Evolutionary conservation across 2,888 invertebrate genomes (phyloP).

Genomic region (Limnephilus lunatus): DNA sequence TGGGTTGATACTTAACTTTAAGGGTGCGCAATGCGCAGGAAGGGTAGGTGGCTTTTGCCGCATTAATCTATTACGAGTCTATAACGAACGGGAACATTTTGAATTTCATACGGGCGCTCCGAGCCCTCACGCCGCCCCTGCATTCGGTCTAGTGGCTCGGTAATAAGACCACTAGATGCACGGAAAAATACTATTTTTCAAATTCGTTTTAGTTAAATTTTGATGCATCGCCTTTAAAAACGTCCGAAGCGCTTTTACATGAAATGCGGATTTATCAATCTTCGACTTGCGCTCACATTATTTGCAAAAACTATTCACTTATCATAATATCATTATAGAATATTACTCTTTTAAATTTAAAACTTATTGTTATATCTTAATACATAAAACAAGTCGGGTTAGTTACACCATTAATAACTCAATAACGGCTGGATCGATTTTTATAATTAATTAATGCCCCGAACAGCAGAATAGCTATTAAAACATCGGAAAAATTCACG

Average conservation of each 20-base stretch:
- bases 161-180: slow-evolving; percentile 44
- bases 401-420: too few species aligned
- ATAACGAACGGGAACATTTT: slow-evolving; percentile 56
- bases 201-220: slow-evolving; percentile 3
- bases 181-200: slow-evolving; percentile 15
- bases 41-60: slow-evolving; percentile 53
- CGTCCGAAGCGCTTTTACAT: background rate
- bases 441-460: too few species aligned
- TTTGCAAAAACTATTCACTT: background rate
- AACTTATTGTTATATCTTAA: too few species aligned
- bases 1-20: slow-evolving; percentile 32
- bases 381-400: too few species aligned
- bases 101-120: slow-evolving; percentile 52
- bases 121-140: slow-evolving; percentile 44
- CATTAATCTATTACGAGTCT: slow-evolving; percentile 60
- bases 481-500: too few species aligned
- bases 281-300: background rate
- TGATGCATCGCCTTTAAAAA: background rate
- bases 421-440: too few species aligned
- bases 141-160: slow-evolving; percentile 37
- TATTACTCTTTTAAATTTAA: background rate
- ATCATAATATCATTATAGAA: background rate
- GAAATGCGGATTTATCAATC: background rate
- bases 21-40: slow-evolving; percentile 49
- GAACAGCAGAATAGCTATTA: too few species aligned